phyloP scores from a whole-genome alignment of 2,888 invertebrate genomes.

The Chloroclysta siterata region DNA sequence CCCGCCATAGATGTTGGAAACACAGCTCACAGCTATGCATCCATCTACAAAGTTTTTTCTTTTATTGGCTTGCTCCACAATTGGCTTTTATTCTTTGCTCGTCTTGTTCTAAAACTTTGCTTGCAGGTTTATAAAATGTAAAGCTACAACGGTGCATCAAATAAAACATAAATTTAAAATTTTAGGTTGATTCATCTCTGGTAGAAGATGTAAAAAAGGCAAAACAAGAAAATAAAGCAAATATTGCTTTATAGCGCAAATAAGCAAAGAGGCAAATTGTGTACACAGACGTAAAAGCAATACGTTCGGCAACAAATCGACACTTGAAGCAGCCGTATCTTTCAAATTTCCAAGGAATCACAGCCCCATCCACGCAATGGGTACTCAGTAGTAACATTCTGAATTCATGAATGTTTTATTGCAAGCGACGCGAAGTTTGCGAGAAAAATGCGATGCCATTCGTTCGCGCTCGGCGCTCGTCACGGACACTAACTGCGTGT shows the following conservation, averaged over 20 bases:
- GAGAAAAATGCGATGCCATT: conserved; percentile 78
- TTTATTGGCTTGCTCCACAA: conserved; percentile 53
- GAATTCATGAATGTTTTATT: conserved; percentile 82
- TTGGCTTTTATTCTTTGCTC: conserved; percentile 51
- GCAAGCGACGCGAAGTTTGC: conserved; percentile 70
- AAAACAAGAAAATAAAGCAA: conserved; percentile 22
- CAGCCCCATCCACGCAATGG: conserved; percentile 59
- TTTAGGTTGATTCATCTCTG: conserved; percentile 13
- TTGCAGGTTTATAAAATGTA: conserved; percentile 30
- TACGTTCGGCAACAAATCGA: conserved; percentile 50
- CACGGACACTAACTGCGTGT: conserved; percentile 80
- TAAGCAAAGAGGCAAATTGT: conserved; percentile 38
- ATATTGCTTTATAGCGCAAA: conserved; percentile 33
- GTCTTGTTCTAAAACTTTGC: conserved; percentile 47
- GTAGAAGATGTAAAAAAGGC: conserved; percentile 8
- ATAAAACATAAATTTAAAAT: background rate
- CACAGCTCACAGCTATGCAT: conserved; percentile 55
- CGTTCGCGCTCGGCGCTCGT: conserved; percentile 69
- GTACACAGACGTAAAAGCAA: conserved; percentile 46
- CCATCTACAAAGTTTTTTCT: conserved; percentile 53
- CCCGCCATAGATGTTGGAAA: conserved; percentile 64
- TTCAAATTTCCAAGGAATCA: conserved; percentile 58
- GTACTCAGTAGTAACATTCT: conserved; percentile 71
- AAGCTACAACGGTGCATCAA: conserved; percentile 5
- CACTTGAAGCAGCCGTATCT: conserved; percentile 52